Evolutionary conservation across 2,797 vertebrate genomes (phyloP), one percentile per base, ranked within the genome.

Genomic region (Discoglossus pictus): DNA sequence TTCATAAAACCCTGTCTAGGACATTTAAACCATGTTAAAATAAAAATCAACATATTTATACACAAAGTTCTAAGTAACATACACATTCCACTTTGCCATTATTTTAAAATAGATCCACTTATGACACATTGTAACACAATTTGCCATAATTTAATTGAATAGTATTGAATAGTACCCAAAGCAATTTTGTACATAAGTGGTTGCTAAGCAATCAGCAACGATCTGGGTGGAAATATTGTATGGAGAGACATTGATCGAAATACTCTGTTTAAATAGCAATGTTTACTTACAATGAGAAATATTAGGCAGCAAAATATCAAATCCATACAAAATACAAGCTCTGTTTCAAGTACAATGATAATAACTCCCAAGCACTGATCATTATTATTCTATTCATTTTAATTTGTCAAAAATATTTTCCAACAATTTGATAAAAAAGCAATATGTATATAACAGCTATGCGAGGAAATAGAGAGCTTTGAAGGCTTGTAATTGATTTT

Each of bases 401-500:
- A 79, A 75, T 69, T 76, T 84, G 79, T 77, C 65, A 82, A 80
- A 48, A 31, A 58, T 66, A 24, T 8, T 78, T n/a, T 52, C 40
- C 47, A 61, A 20, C 68, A 43, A 68, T 65, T 77, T 8, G 5
- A 75, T 76, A 46, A 85, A 81, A 81, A 50, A 27, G 75, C 48
- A 71, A 67, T 78, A 52, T 79, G 76, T 72, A 74, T 76, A 76
- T 13, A 53, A 12, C 21, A 15, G 11, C 24, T 17, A 13, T 34
- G 48, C 58, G 79, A 73, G 81, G 73, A 25, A 76, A 65, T 69
- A 76, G 25, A 75, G 34, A 74, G 54, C 78, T 80, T 81, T 85
- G 80, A 83, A 83, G 81, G 77, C 68, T 77, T 78, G 65, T 79
- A 84, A 84, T 80, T 86, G 79, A 84, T 79, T 84, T 82, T 82